phyloP scores from a whole-genome alignment of 2,888 invertebrate genomes.

The Rhagonycha lutea region DNA sequence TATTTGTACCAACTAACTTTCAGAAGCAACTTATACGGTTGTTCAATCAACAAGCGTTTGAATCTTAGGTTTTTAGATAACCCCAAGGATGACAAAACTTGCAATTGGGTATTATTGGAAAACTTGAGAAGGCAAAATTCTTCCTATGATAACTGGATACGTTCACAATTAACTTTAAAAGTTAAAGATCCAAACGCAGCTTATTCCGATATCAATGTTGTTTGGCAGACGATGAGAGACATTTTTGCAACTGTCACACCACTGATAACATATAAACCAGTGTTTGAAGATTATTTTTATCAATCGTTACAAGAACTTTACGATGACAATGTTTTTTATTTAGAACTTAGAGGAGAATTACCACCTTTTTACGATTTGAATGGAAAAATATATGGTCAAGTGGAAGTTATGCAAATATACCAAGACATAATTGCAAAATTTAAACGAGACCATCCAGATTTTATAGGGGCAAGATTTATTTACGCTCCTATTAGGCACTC shows the following conservation, averaged over 20 bases:
- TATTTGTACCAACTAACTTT: conserved; percentile 68
- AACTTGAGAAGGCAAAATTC: conserved; percentile 45
- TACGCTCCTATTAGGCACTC: conserved; percentile 62
- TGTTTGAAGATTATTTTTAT: conserved; percentile 61
- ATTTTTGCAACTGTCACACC: conserved; percentile 55
- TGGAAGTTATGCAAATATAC: conserved; percentile 57
- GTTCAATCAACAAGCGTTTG: conserved; percentile 34
- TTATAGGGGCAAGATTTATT: conserved; percentile 63
- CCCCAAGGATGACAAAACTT: conserved; percentile 20
- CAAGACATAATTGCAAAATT: conserved; percentile 59
- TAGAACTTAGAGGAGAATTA: conserved; percentile 63
- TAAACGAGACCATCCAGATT: conserved; percentile 59
- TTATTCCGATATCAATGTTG: conserved; percentile 51
- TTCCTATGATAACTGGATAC: conserved; percentile 37
- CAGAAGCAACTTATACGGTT: conserved; percentile 60
- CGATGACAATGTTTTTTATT: conserved; percentile 66
- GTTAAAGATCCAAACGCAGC: conserved; percentile 40
- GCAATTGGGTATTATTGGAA: conserved; percentile 57
- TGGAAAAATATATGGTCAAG: conserved; percentile 55
- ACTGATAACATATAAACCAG: conserved; percentile 59
- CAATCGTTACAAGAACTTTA: conserved; percentile 61
- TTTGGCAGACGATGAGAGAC: conserved; percentile 58
- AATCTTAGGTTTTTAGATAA: conserved; percentile 34
- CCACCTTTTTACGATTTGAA: conserved; percentile 61
- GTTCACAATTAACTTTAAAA: conserved; percentile 32